Conservation (phyloP, 2,113 vertebrate species). For the Helogale parvula region DNA sequence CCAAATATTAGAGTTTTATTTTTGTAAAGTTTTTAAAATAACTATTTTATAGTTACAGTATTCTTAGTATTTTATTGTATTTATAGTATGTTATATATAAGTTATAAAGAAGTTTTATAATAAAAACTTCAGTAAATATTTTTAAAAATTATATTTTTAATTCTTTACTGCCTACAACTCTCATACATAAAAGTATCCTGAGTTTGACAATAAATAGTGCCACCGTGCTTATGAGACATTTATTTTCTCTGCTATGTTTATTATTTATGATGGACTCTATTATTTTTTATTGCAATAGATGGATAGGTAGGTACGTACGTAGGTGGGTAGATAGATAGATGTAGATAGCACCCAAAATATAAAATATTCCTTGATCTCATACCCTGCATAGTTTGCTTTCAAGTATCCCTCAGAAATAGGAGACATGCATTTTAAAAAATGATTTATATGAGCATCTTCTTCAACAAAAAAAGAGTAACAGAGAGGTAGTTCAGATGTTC, state of each 20-base stretch:
- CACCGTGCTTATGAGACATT: neutral
- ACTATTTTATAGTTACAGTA: neutral
- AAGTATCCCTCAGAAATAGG: neutral
- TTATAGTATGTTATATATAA: neutral
- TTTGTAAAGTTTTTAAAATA: neutral
- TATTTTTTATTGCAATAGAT: neutral
- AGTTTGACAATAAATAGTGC: neutral
- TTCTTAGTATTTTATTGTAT: no score
- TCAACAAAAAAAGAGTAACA: neutral
- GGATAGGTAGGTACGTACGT: neutral
- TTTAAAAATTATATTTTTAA: slow-evolving; percentile 15
- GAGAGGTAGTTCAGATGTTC: neutral
- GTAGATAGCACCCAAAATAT: neutral
- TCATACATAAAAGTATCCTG: neutral
- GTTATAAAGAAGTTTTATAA: neutral
- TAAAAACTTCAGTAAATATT: neutral
- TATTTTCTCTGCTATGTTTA: neutral
- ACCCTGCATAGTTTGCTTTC: neutral
- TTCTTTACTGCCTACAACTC: neutral
- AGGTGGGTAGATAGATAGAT: neutral
- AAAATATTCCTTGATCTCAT: neutral
- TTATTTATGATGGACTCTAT: neutral
- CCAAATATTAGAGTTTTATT: neutral
- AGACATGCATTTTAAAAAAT: neutral
- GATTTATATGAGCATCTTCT: neutral